Percentiles rank a stretch among this genome's conserved stretches.
Evolutionary conservation across 1,140 invertebrate species (phyloP).

Genomic region (Heliconius congener): DNA sequence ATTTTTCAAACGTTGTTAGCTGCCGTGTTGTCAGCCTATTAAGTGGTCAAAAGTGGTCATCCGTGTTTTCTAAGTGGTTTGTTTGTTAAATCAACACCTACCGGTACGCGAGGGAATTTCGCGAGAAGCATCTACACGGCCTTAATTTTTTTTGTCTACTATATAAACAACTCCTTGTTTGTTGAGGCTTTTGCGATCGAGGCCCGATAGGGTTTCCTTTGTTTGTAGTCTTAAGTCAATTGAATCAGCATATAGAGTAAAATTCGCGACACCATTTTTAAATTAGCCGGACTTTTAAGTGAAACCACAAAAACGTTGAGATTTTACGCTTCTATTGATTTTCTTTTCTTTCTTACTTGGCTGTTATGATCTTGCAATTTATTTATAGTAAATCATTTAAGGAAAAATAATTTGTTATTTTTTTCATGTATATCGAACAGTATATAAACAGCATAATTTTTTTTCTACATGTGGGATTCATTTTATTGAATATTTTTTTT

Average conservation of each 20-base stretch:
- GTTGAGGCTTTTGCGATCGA: slow-evolving; percentile 64
- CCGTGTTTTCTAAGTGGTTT: slow-evolving; percentile 59
- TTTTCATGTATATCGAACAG: too few relatives aligned
- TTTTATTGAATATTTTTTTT: background rate
- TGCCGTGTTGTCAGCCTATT: slow-evolving; percentile 60
- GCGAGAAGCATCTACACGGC: slow-evolving; percentile 62
- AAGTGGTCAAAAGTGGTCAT: slow-evolving; percentile 63
- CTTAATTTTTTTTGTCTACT: slow-evolving; percentile 65
- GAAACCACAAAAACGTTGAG: slow-evolving; percentile 18
- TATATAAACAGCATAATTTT: background rate
- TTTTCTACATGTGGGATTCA: background rate
- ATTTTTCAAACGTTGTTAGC: slow-evolving; percentile 28
- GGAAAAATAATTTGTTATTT: background rate
- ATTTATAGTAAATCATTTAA: background rate
- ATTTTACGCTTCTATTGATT: slow-evolving; percentile 9
- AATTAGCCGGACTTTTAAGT: slow-evolving; percentile 44
- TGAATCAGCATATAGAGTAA: slow-evolving; percentile 47
- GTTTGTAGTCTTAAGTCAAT: slow-evolving; percentile 64
- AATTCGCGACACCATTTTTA: slow-evolving; percentile 45
- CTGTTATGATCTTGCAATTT: background rate
- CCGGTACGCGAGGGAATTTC: slow-evolving; percentile 60
- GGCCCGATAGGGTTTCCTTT: slow-evolving; percentile 67
- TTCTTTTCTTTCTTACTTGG: background rate
- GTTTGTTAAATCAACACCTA: slow-evolving; percentile 73
- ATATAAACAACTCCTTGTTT: slow-evolving; percentile 61